Evolutionary conservation across 2,113 vertebrate species (phyloP), one percentile per base, ranked within the genome.

Genomic region (Megaceryle torquata): DNA sequence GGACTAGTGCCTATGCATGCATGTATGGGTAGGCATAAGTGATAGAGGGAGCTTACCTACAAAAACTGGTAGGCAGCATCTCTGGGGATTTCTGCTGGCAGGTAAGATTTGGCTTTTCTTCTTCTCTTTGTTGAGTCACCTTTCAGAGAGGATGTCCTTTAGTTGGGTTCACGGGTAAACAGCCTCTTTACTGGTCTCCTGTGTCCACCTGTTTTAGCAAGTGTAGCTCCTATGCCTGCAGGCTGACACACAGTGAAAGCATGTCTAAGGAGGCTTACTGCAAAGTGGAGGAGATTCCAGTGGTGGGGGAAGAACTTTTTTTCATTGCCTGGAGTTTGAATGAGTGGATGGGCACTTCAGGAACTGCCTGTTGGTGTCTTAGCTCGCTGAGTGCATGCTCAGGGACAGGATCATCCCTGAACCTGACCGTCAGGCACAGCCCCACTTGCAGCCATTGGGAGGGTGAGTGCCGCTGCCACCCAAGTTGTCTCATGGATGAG

Each of bases 81-180:
- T 78, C 90, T 72, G 64, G n/a, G 61, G 67, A 76, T 78, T 78
- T 57, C 89, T 87, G 63, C 92, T 93, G 87, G 61, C 95, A 96
- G 96, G 96, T 97, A 97, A 97, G 96, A 50, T 41, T 59, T 64
- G 44, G 26, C 44, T 95, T 95, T 95, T 89, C 64, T 88, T 70
- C 70, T 86, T 86, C 43, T 89, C 31, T 67, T 85, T 19, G 37
- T 28, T 15, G 22, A 70, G 50, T 18, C 6, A 0, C 20, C 41
- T 82, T 76, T 63, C 44, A 9, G 8, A 54, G 21, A 20, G 14
- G 37, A 22, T 43, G 44, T 76, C 29, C 46, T 48, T 56, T 14
- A 44, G 22, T 43, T 79, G 81, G 15, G 26, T 20, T 53, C 29
- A 9, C 8, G 41, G 46, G 8, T 71, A 18, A 74, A 7, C 24